These are phyloP conservation scores for Bos taurus DNA, from an alignment of 2,113 vertebrate species.

Conservation along the genomic window ARS-UCD2.0 NC_037337.1:98272501-98273000, in stretches of 20 bases:
- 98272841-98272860: too few relatives aligned
- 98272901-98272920: too few relatives aligned
- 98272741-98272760: neutral
- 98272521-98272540: neutral
- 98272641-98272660: neutral
- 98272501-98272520: neutral
- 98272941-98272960: too few relatives aligned
- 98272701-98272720: neutral
- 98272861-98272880: too few relatives aligned
- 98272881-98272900: too few relatives aligned
- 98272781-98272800: too few relatives aligned
- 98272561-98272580: neutral
- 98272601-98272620: neutral
- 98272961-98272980: too few relatives aligned
- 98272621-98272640: neutral
- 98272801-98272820: too few relatives aligned
- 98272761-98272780: too few relatives aligned
- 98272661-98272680: neutral
- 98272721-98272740: neutral
- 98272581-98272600: neutral
- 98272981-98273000: too few relatives aligned
- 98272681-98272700: neutral
- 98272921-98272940: too few relatives aligned
- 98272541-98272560: neutral
- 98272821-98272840: too few relatives aligned